Base-by-base conservation (phyloP, 2,797 vertebrate species). In the Microcaecilia unicolor region DNA sequence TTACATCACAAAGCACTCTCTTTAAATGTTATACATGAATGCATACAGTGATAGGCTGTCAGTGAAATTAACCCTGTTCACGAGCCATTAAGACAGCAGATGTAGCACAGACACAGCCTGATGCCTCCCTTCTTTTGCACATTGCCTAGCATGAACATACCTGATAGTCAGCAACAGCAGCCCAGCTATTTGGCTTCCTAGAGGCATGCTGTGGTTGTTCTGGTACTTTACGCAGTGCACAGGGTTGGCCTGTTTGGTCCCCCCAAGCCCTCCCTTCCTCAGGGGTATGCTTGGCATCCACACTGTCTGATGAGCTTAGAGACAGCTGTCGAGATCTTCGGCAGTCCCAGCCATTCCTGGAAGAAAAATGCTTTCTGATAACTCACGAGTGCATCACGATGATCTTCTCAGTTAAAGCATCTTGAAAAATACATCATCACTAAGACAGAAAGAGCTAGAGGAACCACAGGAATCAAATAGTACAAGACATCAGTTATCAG, bases 311-410 rank as follows among this genome's bases (percentile, higher is more conserved):
- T 5, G 88, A 90, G 67, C 86, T 88, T 38, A 91, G 44, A 12
- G 89, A 91, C 26, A 86, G 67, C 31, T 85, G 90, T 12, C 81
- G 67, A 51, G 88, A 89, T 34, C 87, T 84, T 34, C 84, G 81
- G 42, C 74, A 65, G 45, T 97, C 91, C 93, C 93, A 97, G 29
- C 70, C 83, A 52, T 58, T 80, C 81, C 80, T 86, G 51, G 10
- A 28, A 3, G 24, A 7, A 15, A 11, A 5, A 4, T 15, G 11
- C n/a, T 7, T 8, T 1, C 16, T n/a, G n/a, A n/a, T n/a, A n/a
- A n/a, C n/a, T n/a, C n/a, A n/a, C n/a, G n/a, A n/a, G n/a, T n/a
- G n/a, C n/a, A n/a, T n/a, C n/a, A n/a, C n/a, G n/a, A n/a, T n/a
- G n/a, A n/a, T n/a, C n/a, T n/a, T n/a, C n/a, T n/a, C n/a, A n/a